phyloP scores from a whole-genome alignment of 2,888 invertebrate species.

The Eueremaeus valkanovi region DNA sequence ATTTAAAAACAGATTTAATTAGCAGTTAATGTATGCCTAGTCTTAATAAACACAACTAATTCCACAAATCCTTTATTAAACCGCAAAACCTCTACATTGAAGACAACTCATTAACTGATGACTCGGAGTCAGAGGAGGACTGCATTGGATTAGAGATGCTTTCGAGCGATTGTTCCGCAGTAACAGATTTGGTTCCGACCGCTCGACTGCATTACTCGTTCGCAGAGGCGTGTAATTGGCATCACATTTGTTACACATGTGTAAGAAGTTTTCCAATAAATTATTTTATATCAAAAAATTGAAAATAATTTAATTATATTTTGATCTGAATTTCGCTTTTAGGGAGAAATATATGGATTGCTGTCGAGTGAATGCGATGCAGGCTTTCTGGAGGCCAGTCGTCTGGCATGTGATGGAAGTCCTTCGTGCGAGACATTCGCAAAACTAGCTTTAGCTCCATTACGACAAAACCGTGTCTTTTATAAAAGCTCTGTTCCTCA shows the following conservation, averaged over 20 bases:
- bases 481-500: slow-evolving; percentile 45
- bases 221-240: slow-evolving; percentile 46
- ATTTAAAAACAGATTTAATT: too few species aligned
- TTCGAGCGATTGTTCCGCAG: slow-evolving; percentile 45
- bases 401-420: slow-evolving; percentile 44
- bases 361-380: slow-evolving; percentile 45
- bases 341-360: slow-evolving; percentile 46
- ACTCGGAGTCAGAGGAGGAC: slow-evolving; percentile 28
- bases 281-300: too few species aligned
- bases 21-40: too few species aligned
- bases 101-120: neutral
- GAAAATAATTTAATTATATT: neutral
- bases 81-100: too few species aligned
- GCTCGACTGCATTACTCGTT: slow-evolving; percentile 41
- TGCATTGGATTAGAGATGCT: slow-evolving; percentile 44
- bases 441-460: slow-evolving; percentile 43
- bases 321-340: neutral
- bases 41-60: too few species aligned
- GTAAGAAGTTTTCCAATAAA: slow-evolving; percentile 42
- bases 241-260: slow-evolving; percentile 47
- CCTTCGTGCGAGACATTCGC: slow-evolving; percentile 45
- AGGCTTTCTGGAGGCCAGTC: slow-evolving; percentile 46
- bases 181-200: slow-evolving; percentile 44
- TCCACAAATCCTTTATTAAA: too few species aligned
- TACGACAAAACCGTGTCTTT: slow-evolving; percentile 45